A percentile compares a stretch with the other conserved stretches of the same genome.
These are phyloP conservation scores for Asobara japonica DNA, from an alignment of 1,140 invertebrate species.

Conservation along the genomic window DNA sequence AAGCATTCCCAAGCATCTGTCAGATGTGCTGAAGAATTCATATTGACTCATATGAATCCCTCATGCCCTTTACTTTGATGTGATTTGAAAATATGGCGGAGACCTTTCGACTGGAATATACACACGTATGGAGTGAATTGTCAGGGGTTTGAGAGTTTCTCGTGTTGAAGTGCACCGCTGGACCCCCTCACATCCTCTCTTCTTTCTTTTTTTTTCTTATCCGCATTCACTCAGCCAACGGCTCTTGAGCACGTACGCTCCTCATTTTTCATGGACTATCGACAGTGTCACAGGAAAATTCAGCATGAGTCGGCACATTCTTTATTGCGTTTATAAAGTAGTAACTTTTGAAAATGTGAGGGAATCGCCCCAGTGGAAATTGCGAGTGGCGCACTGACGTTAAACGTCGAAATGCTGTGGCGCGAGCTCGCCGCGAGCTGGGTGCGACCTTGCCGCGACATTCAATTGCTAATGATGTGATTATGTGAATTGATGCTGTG, in stretches of 20 bases:
- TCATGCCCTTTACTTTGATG: slow-evolving; percentile 1
- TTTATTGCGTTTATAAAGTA: slow-evolving; percentile 13
- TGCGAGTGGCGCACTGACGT: too few species aligned
- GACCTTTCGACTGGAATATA: neutral
- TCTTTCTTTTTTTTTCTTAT: too few species aligned
- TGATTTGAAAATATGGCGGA: neutral
- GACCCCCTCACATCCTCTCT: slow-evolving; percentile 8
- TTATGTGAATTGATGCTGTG: too few species aligned
- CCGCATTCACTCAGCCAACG: slow-evolving; percentile 3
- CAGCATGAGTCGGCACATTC: slow-evolving; percentile 37
- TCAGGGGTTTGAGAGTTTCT: neutral
- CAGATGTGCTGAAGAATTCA: neutral
- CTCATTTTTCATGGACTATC: slow-evolving; percentile 37
- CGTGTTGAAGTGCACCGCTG: neutral
- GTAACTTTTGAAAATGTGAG: neutral
- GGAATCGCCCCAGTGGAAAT: too few species aligned
- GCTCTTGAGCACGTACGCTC: slow-evolving; percentile 38
- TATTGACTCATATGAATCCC: neutral
- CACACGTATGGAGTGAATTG: neutral
- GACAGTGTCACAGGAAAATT: slow-evolving; percentile 13
- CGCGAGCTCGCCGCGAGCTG: too few species aligned
- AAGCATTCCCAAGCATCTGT: neutral
- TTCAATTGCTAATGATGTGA: too few species aligned
- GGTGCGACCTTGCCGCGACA: too few species aligned
- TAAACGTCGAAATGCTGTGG: too few species aligned